These are phyloP conservation scores for Pantelozetes paolii DNA, from an alignment of 2,888 invertebrate genomes.

Conservation along the genomic window DNA sequence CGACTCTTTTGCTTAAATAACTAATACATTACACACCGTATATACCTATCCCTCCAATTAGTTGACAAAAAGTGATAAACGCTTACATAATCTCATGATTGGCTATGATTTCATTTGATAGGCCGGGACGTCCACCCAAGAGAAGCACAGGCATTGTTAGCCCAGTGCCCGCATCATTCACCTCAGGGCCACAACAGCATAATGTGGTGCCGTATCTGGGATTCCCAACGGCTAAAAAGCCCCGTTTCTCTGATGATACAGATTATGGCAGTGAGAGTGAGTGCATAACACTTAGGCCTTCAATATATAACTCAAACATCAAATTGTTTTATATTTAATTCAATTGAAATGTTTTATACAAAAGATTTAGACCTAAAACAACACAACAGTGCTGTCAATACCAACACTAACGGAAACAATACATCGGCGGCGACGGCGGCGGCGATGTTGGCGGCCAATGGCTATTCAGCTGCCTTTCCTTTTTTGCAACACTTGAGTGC, in stretches of 20 bases:
- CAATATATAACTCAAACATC: too few relatives aligned
- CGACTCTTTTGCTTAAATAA: not conserved
- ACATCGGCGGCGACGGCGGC: conserved; percentile 39
- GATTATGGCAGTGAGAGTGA: conserved; percentile 42
- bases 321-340: too few relatives aligned
- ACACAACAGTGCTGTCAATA: conserved; percentile 20
- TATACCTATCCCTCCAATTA: conserved; percentile 13
- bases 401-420: not conserved
- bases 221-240: conserved; percentile 42
- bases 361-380: conserved; percentile 42
- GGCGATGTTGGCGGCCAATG: conserved; percentile 44
- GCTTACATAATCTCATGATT: conserved; percentile 31
- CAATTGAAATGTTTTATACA: not conserved
- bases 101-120: conserved; percentile 36
- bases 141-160: conserved; percentile 45
- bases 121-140: conserved; percentile 48
- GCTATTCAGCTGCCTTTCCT: conserved; percentile 43
- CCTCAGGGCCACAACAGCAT: conserved; percentile 33
- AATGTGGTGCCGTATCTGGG: conserved; percentile 40
- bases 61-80: conserved; percentile 29
- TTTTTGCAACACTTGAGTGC: conserved; percentile 43
- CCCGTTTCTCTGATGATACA: conserved; percentile 43
- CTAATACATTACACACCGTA: not conserved
- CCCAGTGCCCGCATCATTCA: conserved; percentile 42
- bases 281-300: conserved; percentile 1